Conservation (phyloP, 2,797 vertebrate species). For the Crenuchus spilurus region DNA sequence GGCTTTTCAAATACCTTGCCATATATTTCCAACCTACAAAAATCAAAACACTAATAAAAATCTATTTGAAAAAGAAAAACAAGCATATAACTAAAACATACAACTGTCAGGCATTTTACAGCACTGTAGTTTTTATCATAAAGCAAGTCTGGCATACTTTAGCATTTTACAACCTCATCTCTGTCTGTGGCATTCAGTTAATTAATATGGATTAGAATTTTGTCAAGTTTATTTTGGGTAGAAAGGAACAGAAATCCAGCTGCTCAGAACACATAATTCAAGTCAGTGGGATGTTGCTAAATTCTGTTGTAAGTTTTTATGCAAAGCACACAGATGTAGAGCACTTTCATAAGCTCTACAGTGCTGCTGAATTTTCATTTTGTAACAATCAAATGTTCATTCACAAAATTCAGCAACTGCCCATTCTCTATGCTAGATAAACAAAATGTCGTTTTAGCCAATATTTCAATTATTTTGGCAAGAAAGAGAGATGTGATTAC, state of each 20-base stretch:
- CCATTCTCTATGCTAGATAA: too few species aligned
- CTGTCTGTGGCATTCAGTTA: neutral
- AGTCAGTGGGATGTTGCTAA: neutral
- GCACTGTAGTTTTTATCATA: neutral
- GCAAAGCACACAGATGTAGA: too few species aligned
- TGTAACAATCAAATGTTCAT: too few species aligned
- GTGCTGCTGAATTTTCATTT: too few species aligned
- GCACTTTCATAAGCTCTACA: too few species aligned
- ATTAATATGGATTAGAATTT: neutral
- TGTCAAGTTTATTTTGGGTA: neutral
- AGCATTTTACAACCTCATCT: neutral
- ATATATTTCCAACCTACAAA: constrained; percentile 2
- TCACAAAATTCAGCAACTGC: too few species aligned
- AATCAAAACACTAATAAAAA: neutral
- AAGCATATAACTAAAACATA: neutral
- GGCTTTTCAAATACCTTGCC: too few species aligned
- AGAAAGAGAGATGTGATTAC: too few species aligned
- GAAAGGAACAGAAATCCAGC: neutral
- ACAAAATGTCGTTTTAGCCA: too few species aligned
- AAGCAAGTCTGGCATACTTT: neutral
- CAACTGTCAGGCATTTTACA: neutral
- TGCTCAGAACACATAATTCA: neutral
- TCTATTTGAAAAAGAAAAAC: neutral
- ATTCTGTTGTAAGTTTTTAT: neutral
- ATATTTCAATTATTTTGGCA: too few species aligned